phyloP scores from a whole-genome alignment of 2,888 invertebrate species.

The Cephus pulcher region DNA sequence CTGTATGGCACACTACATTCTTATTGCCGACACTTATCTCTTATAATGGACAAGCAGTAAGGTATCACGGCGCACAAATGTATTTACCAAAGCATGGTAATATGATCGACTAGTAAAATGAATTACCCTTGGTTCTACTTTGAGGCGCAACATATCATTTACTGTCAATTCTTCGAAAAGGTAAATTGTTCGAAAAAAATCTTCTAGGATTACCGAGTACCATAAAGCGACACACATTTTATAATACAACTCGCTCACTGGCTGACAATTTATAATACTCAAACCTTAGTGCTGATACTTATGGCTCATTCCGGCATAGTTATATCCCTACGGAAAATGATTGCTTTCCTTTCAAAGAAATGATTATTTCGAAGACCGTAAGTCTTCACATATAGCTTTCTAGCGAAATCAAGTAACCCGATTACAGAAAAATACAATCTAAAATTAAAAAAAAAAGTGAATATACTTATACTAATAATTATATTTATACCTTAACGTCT shows the following conservation, averaged over 20 bases:
- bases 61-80: not conserved
- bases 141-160: not conserved
- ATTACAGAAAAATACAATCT: not conserved
- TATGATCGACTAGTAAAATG: not conserved
- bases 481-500: not conserved
- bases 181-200: too few species aligned
- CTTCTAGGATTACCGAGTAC: too few species aligned
- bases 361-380: too few species aligned
- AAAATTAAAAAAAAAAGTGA: not conserved
- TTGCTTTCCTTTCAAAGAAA: too few species aligned
- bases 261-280: too few species aligned
- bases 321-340: too few species aligned
- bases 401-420: not conserved
- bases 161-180: too few species aligned
- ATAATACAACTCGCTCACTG: too few species aligned
- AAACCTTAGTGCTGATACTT: too few species aligned
- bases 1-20: not conserved
- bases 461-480: not conserved
- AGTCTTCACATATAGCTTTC: not conserved
- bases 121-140: not conserved
- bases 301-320: too few species aligned
- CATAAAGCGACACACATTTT: too few species aligned
- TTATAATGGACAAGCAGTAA: not conserved
- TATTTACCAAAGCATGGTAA: not conserved
- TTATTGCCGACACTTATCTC: not conserved